Conservation (phyloP, 2,888 invertebrate species). For the Plusia festucae region DNA sequence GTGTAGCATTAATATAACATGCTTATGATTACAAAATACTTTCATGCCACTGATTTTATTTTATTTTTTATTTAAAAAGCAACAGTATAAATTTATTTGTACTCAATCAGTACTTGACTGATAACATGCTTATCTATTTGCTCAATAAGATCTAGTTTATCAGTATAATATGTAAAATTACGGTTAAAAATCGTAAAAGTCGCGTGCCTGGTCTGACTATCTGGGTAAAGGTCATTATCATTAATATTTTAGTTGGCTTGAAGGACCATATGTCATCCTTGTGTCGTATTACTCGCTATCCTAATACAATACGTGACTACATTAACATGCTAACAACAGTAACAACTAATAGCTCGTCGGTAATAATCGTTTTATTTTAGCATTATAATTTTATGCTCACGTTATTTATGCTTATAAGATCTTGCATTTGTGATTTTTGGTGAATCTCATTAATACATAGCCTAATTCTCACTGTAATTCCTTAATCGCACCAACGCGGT, state of each 20-base stretch:
- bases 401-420: background rate
- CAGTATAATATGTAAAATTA: slow-evolving; percentile 9
- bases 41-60: background rate
- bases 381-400: too few relatives aligned
- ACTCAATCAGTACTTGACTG: slow-evolving; percentile 13
- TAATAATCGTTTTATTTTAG: background rate
- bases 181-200: slow-evolving; percentile 16
- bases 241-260: slow-evolving; percentile 35
- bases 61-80: background rate
- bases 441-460: background rate
- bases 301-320: slow-evolving; percentile 8
- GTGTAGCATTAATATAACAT: too few relatives aligned
- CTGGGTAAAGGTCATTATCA: slow-evolving; percentile 46
- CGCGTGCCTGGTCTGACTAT: slow-evolving; percentile 15
- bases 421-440: background rate
- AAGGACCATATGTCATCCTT: background rate
- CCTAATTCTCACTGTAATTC: background rate
- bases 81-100: background rate
- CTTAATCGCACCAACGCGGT: background rate
- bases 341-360: too few relatives aligned
- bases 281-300: background rate
- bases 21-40: too few relatives aligned
- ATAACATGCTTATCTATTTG: slow-evolving; percentile 24
- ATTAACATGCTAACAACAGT: slow-evolving; percentile 15
- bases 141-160: slow-evolving; percentile 29